These are phyloP conservation scores for Thelaira solivaga DNA, from an alignment of 2,888 invertebrate species.

Conservation along the genomic window DNA sequence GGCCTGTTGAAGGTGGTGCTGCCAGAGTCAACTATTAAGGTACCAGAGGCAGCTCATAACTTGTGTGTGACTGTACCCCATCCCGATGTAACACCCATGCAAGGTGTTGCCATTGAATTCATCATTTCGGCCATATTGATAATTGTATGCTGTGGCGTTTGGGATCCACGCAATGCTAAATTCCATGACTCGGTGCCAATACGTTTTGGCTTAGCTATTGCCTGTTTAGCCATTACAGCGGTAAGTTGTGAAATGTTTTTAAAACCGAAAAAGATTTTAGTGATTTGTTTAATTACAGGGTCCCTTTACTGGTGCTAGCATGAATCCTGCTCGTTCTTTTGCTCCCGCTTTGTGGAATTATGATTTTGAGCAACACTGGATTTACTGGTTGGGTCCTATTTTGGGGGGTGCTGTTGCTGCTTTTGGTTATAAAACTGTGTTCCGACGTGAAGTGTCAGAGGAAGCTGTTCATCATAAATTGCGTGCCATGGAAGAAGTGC, in stretches of 20 bases:
- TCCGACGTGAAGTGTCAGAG: constrained; percentile 73
- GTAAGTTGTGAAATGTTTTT: constrained; percentile 76
- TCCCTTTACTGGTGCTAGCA: constrained; percentile 83
- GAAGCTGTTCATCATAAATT: constrained; percentile 71
- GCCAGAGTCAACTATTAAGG: constrained; percentile 71
- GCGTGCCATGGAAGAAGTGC: constrained; percentile 73
- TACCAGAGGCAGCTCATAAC: constrained; percentile 72
- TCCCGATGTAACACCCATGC: constrained; percentile 76
- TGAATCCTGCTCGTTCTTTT: constrained; percentile 85
- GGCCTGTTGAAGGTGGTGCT: constrained; percentile 81
- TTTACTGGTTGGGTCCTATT: constrained; percentile 84
- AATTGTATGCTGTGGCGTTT: constrained; percentile 83
- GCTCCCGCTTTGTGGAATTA: constrained; percentile 85
- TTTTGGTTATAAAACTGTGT: constrained; percentile 77
- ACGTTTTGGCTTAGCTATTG: constrained; percentile 83
- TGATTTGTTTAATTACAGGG: constrained; percentile 78
- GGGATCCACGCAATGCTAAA: constrained; percentile 83
- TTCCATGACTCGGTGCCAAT: constrained; percentile 82
- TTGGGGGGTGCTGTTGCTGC: constrained; percentile 76
- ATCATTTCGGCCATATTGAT: constrained; percentile 82
- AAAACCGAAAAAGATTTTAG: constrained; percentile 41
- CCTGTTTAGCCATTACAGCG: constrained; percentile 82
- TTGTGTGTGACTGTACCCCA: constrained; percentile 83
- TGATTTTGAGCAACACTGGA: constrained; percentile 83
- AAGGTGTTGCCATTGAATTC: constrained; percentile 82